Evolutionary conservation across 2,888 invertebrate genomes (phyloP).

Genomic region (Pocota personata): DNA sequence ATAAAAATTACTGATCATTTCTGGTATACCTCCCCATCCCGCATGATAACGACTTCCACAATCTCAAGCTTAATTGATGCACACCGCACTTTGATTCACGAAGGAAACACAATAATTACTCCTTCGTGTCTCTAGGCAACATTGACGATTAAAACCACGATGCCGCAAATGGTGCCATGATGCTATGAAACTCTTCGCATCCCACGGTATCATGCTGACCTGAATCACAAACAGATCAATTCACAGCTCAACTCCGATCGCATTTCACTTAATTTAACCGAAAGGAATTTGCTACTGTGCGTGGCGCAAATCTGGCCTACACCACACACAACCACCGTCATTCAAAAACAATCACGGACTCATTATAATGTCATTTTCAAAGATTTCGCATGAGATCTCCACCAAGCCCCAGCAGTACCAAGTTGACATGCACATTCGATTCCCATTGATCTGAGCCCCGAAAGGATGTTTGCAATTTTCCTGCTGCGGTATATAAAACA

Average conservation of each 20-base stretch:
- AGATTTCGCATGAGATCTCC: conserved; percentile 65
- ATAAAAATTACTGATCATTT: neutral
- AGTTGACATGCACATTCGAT: conserved; percentile 52
- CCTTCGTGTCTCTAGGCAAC: conserved; percentile 39
- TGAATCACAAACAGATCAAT: conserved; percentile 42
- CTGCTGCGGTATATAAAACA: conserved; percentile 41
- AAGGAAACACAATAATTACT: conserved; percentile 50
- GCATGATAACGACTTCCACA: neutral
- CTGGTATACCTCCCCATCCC: neutral
- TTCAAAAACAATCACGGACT: conserved; percentile 55
- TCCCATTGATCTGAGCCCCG: conserved; percentile 58
- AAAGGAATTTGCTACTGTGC: conserved; percentile 69
- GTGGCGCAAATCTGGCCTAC: conserved; percentile 21
- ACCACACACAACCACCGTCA: neutral
- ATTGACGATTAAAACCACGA: neutral
- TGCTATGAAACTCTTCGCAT: too few species aligned
- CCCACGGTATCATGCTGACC: neutral
- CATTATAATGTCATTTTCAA: conserved; percentile 69
- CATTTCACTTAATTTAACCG: conserved; percentile 60
- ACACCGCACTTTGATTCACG: neutral
- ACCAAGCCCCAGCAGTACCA: neutral
- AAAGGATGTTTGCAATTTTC: conserved; percentile 72
- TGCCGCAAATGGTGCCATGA: neutral
- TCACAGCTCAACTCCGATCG: conserved; percentile 56
- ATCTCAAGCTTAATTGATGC: conserved; percentile 26